Percentiles rank a stretch among this genome's conserved stretches.
Conservation (phyloP, 2,888 invertebrate genomes). For the Mellilla xanthometata region DNA sequence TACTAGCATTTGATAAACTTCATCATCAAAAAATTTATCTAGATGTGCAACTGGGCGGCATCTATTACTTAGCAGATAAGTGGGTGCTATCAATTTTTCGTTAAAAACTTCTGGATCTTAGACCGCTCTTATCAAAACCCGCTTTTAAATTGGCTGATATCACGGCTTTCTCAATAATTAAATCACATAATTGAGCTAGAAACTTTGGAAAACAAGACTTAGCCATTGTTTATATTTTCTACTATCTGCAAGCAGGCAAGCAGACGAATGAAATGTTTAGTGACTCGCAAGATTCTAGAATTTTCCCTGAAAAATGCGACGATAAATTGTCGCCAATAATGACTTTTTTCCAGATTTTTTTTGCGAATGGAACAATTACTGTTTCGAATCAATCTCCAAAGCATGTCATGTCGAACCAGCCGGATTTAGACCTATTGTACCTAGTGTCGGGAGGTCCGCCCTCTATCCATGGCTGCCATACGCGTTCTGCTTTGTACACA, state of each 20-base stretch:
- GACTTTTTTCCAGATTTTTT: slow-evolving; percentile 37
- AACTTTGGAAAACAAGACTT: slow-evolving; percentile 20
- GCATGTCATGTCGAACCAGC: slow-evolving; percentile 4
- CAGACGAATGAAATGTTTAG: slow-evolving; percentile 42
- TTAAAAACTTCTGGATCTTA: too few relatives aligned
- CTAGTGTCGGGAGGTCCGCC: slow-evolving; percentile 9
- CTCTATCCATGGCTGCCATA: slow-evolving; percentile 7
- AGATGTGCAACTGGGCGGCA: too few relatives aligned
- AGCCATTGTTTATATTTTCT: slow-evolving; percentile 12
- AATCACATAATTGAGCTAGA: slow-evolving; percentile 10
- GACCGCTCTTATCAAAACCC: slow-evolving; percentile 22
- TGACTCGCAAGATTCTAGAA: slow-evolving; percentile 38
- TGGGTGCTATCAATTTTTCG: too few relatives aligned
- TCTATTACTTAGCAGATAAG: too few relatives aligned
- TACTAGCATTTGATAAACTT: too few relatives aligned
- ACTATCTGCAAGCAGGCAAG: slow-evolving; percentile 9
- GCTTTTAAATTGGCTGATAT: slow-evolving; percentile 14
- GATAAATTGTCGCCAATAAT: slow-evolving; percentile 52
- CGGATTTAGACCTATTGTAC: slow-evolving; percentile 18
- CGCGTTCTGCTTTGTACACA: neutral
- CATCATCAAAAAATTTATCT: too few relatives aligned
- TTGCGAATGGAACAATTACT: slow-evolving; percentile 28
- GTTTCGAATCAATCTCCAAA: slow-evolving; percentile 33
- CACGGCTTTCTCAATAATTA: slow-evolving; percentile 7
- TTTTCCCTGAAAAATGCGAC: slow-evolving; percentile 34